Evolutionary conservation across 2,113 vertebrate genomes (phyloP).

Genomic region (Megaptera novaeangliae): DNA sequence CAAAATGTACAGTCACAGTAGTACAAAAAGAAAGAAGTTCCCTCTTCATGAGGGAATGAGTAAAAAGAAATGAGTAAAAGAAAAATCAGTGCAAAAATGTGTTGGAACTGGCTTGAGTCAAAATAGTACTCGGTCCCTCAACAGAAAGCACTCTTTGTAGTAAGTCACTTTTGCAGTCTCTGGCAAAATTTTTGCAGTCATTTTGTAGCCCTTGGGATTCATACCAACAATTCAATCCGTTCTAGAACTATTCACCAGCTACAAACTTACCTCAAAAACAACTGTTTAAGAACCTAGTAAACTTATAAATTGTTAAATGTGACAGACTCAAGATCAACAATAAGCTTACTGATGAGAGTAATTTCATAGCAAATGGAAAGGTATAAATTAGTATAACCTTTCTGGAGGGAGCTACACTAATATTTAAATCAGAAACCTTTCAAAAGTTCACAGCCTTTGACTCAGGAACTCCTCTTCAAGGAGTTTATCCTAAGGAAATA

Average conservation of each 20-base stretch:
- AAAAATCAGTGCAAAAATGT: conserved; percentile 49
- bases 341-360: background rate
- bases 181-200: conserved; percentile 55
- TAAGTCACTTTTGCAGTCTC: conserved; percentile 50
- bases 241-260: conserved; percentile 30
- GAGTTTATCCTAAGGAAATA: conserved; percentile 15
- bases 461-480: background rate
- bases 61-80: conserved; percentile 26
- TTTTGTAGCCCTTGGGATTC: conserved; percentile 44
- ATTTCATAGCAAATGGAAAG: background rate
- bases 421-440: background rate
- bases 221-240: conserved; percentile 56
- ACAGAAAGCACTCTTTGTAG: conserved; percentile 59
- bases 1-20: background rate
- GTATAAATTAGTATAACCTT: background rate
- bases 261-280: conserved; percentile 7
- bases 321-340: conserved; percentile 7
- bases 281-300: background rate
- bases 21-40: conserved; percentile 1
- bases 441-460: background rate
- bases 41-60: conserved; percentile 15
- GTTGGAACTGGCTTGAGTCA: conserved; percentile 22
- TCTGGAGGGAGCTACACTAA: background rate
- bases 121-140: conserved; percentile 1
- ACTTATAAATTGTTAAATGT: background rate